Conservation (phyloP, 1,140 invertebrate genomes). For the Drosophila bipectinata region DNA sequence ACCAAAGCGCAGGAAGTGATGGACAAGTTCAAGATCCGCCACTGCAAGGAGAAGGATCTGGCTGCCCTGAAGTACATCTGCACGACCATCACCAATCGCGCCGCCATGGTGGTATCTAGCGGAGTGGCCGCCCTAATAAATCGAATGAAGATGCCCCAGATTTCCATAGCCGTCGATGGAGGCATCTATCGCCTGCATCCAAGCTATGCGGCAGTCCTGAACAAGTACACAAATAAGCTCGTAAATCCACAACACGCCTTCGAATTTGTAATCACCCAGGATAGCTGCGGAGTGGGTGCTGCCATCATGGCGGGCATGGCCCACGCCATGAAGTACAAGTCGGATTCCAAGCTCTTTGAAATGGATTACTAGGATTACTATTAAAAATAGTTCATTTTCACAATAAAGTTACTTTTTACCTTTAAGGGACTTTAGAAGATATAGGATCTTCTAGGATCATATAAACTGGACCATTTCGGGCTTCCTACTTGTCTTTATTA, state of each 20-base stretch:
- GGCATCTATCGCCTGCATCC: slow-evolving; percentile 99
- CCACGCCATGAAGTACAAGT: slow-evolving; percentile 22
- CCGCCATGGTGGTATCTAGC: slow-evolving; percentile 95
- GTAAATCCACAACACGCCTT: slow-evolving; percentile 20
- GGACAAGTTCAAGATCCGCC: slow-evolving; percentile 91
- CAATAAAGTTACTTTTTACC: no score
- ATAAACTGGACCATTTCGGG: no score
- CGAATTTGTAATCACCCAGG: slow-evolving; percentile 49
- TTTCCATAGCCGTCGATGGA: slow-evolving; percentile 98
- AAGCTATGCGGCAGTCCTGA: slow-evolving; percentile 28
- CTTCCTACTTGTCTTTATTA: no score
- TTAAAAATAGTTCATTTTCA: no score
- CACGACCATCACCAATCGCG: slow-evolving; percentile 93
- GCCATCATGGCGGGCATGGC: slow-evolving; percentile 59
- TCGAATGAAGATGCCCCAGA: slow-evolving; percentile 93
- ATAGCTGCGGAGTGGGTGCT: slow-evolving; percentile 62
- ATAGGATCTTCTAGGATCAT: no score
- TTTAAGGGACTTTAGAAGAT: no score
- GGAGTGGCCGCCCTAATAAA: slow-evolving; percentile 92
- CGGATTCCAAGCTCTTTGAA: slow-evolving; percentile 26
- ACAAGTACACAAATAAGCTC: slow-evolving; percentile 15
- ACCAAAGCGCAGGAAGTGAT: slow-evolving; percentile 93
- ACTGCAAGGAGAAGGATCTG: slow-evolving; percentile 93
- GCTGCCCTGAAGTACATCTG: slow-evolving; percentile 95
- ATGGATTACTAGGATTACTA: slow-evolving; percentile 27